Conservation (phyloP, 2,113 vertebrate species). For the Melanotaenia duboulayi region DNA sequence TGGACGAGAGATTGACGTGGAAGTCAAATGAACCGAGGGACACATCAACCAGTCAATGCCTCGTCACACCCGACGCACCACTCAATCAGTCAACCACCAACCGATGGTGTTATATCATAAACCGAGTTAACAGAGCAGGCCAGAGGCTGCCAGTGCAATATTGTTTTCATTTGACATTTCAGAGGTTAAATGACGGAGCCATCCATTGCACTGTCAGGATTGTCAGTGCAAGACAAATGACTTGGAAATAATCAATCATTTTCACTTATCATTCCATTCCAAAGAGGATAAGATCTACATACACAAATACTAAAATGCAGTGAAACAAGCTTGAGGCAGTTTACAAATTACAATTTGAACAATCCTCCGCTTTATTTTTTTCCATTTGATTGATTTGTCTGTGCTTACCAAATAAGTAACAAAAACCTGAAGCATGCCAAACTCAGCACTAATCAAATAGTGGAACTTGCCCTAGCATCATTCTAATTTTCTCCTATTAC, state of each 20-base stretch:
- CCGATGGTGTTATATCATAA: slow-evolving; percentile 52
- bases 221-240: slow-evolving; percentile 61
- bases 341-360: slow-evolving; percentile 21
- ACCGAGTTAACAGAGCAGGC: slow-evolving; percentile 52
- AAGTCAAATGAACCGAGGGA: slow-evolving; percentile 61
- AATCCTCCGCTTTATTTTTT: slow-evolving; percentile 2
- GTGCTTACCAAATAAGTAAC: slow-evolving; percentile 4
- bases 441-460: slow-evolving; percentile 12
- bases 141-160: slow-evolving; percentile 55
- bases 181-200: slow-evolving; percentile 69
- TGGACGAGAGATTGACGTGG: slow-evolving; percentile 45
- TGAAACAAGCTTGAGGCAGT: slow-evolving; percentile 25
- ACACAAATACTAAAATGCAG: slow-evolving; percentile 12
- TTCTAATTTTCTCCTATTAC: slow-evolving; percentile 22
- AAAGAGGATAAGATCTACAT: slow-evolving; percentile 9
- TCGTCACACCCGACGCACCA: slow-evolving; percentile 57
- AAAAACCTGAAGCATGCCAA: not conserved
- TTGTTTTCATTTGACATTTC: slow-evolving; percentile 64
- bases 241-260: slow-evolving; percentile 64
- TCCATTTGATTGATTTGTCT: slow-evolving; percentile 8
- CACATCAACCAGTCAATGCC: slow-evolving; percentile 49
- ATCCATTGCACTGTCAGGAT: slow-evolving; percentile 66
- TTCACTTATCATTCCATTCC: slow-evolving; percentile 62
- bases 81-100: slow-evolving; percentile 69
- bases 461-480: slow-evolving; percentile 4